These are phyloP conservation scores for Hypotaenidia philippensis DNA, from an alignment of 2,797 vertebrate species.

Conservation along the genomic window DNA sequence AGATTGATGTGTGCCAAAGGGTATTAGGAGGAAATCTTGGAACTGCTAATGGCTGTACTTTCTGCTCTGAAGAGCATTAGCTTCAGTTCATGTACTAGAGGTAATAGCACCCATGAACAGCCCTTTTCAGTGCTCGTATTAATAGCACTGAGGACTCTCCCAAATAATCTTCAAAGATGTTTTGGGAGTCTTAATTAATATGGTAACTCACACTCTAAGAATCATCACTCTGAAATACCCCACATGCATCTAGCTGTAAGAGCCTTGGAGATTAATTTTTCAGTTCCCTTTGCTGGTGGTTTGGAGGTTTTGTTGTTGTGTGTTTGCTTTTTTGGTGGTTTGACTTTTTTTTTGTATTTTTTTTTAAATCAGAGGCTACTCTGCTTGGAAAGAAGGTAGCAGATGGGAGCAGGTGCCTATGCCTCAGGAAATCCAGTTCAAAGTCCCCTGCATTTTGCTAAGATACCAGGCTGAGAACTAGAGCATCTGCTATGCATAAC, in stretches of 20 bases:
- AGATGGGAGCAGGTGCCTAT: background rate
- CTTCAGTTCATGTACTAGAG: background rate
- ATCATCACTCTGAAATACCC: background rate
- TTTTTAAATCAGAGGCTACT: background rate
- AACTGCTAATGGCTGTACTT: conserved; percentile 20
- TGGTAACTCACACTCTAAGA: background rate
- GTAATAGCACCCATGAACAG: background rate
- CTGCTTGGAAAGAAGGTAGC: background rate
- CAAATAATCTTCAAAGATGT: background rate
- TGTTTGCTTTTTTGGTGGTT: background rate
- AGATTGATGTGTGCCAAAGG: conserved; percentile 6
- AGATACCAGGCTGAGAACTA: background rate
- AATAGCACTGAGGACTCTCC: background rate
- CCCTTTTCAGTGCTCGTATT: background rate
- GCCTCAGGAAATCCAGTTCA: background rate
- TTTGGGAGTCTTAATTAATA: background rate
- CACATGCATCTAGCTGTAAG: background rate
- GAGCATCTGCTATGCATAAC: background rate
- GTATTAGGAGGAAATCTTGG: conserved; percentile 20
- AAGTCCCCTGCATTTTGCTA: background rate
- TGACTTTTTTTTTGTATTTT: background rate
- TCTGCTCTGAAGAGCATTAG: conserved; percentile 10
- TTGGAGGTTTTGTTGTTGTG: background rate
- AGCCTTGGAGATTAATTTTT: background rate
- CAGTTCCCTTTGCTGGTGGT: background rate